phyloP scores from a whole-genome alignment of 1,140 invertebrate genomes.

The Neotoxoptera formosana region DNA sequence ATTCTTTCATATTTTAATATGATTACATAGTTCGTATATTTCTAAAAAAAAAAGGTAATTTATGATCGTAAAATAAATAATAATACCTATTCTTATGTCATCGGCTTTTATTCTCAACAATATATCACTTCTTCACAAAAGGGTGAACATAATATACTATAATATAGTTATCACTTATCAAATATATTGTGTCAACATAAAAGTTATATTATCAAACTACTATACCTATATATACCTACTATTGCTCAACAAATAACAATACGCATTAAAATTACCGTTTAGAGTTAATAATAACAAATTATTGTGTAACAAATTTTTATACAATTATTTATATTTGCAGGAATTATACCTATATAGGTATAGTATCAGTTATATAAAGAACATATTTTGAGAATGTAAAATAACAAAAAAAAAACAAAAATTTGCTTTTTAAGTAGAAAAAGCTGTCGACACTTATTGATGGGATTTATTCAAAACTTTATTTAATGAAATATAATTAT shows the following conservation, averaged over 20 bases:
- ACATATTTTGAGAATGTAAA: too few relatives aligned
- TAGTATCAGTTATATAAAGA: not conserved
- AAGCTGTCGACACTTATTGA: too few relatives aligned
- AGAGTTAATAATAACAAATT: not conserved
- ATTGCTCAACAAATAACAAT: not conserved
- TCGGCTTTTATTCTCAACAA: not conserved
- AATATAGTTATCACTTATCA: not conserved
- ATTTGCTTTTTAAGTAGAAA: too few relatives aligned
- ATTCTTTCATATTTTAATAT: not conserved
- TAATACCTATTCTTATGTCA: not conserved
- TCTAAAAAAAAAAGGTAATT: not conserved
- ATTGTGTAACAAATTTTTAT: not conserved
- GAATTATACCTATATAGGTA: not conserved
- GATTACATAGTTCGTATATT: not conserved
- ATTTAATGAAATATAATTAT: too few relatives aligned
- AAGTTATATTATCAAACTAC: not conserved
- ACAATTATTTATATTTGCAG: not conserved
- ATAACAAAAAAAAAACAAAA: too few relatives aligned
- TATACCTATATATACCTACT: not conserved
- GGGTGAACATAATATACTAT: not conserved
- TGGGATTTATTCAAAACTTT: too few relatives aligned
- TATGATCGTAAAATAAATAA: slow-evolving; percentile 1
- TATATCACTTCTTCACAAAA: not conserved
- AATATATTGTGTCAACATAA: not conserved
- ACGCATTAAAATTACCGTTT: not conserved